Base-by-base conservation (phyloP, 2,797 vertebrate genomes). In the Melanotaenia maccullochi region DNA sequence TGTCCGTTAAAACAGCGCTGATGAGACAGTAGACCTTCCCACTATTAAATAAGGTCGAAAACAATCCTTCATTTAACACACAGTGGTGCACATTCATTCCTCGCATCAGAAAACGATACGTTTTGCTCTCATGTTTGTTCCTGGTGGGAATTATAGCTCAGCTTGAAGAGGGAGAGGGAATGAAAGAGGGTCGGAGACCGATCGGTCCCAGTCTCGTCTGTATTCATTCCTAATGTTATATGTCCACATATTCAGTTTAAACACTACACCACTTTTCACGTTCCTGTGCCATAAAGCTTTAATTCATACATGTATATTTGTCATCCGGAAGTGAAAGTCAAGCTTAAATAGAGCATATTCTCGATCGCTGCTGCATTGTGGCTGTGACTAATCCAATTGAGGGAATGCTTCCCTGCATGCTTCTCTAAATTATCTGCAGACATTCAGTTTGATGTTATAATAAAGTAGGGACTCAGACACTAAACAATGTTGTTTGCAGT, bases 341-440 rank as follows among this genome's bases (percentile, higher is more conserved):
- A 57, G 67, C 65, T 76, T 68, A 56, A 80, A 79, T 16, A 54
- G 65, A 63, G 68, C 65, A 56, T 63, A 67, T 75, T 83, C 79
- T 77, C 81, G 66, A 47, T 70, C 83, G 86, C 87, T 87, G 90
- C 93, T 91, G 90, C 92, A 85, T 85, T 79, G 79, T 77, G 66
- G 63, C 84, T 92, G 90, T 86, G 90, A 91, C 89, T 90, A 90
- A 92, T 90, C 83, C 86, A 82, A 78, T 78, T 60, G 85, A 78
- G 73, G 70, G 77, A 79, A 72, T 44, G 75, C 71, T 73, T 68
- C 68, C 74, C 69, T 42, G 70, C 78, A 55, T 64, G 83, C 73
- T 80, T 64, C 82, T 65, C 71, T 3, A 25, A 47, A 76, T 71
- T 68, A 74, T 84, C 71, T 28, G 60, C 77, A 71, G 64, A 69